These are phyloP conservation scores for Flexamia atlantica DNA, from an alignment of 2,888 invertebrate species.

Conservation along the genomic window DNA sequence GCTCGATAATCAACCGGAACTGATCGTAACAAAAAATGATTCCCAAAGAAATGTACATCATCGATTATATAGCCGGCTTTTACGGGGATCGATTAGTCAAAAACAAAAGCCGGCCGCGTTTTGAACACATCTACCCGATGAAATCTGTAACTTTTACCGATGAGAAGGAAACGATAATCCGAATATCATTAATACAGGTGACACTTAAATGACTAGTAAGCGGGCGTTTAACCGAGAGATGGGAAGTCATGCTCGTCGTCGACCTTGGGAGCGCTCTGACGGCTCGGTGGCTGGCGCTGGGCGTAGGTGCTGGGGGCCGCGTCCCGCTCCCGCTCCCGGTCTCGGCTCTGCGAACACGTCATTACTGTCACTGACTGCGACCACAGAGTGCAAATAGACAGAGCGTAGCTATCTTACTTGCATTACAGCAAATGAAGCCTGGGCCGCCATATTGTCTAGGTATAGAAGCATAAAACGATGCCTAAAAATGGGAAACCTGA, in stretches of 20 bases:
- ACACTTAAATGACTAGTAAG: conserved; percentile 48
- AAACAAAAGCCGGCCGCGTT: neutral
- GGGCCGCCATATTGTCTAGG: no score
- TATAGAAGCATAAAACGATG: no score
- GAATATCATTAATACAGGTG: conserved; percentile 39
- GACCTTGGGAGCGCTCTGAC: conserved; percentile 88
- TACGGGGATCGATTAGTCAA: neutral
- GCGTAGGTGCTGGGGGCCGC: conserved; percentile 35
- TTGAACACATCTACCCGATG: neutral
- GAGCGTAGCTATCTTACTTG: no score
- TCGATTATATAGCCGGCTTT: neutral
- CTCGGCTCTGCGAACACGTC: conserved; percentile 13
- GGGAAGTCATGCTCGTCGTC: conserved; percentile 98
- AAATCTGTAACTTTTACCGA: conserved; percentile 7
- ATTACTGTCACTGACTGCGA: no score
- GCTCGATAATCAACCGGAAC: neutral
- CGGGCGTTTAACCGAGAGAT: conserved; percentile 81
- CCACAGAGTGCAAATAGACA: no score
- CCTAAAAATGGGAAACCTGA: no score
- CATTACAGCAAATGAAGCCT: no score
- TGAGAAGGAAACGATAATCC: conserved; percentile 39
- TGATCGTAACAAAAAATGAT: conserved; percentile 3
- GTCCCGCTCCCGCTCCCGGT: conserved; percentile 34
- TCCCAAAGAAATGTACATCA: neutral
- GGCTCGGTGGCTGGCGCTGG: conserved; percentile 44